Evolutionary conservation across 2,113 vertebrate species (phyloP), one percentile per base, ranked within the genome.

Genomic region (Riparia riparia): DNA sequence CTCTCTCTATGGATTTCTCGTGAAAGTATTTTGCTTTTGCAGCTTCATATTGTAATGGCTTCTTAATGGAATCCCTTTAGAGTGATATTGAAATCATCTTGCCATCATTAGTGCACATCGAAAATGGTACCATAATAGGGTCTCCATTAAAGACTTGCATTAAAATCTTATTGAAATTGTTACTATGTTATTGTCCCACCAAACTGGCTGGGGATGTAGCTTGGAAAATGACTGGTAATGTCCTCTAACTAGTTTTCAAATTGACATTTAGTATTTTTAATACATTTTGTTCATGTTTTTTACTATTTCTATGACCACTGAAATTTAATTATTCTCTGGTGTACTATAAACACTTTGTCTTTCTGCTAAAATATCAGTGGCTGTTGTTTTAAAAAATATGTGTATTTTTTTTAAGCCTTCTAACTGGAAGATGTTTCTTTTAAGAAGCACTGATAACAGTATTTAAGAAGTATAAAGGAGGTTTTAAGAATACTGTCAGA

Each of bases 51-150:
- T 94, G 37, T 96, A 97, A 97, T 96, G 90, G 57, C 32, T 97
- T 96, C 72, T 79, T 96, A 97, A 97, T 95, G 80, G 94, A 93
- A 91, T 86, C 65, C 68, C 87, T 79, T 92, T 72, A 86, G 91
- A 94, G 41, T 91, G 57, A 74, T 83, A 90, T 1, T 91, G 83
- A 96, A 96, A 93, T 97, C 41, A 79, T 93, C 65, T 90, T 95
- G 37, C 93, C 65, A 56, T 92, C 90, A 92, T 92, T 86, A 97
- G 70, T 37, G 24, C 42, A 49, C 22, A 32, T 69, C 1, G 0
- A 84, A 96, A 96, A 94, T 93, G 95, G 37, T 26, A 84, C 17
- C 50, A 29, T 96, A 88, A 97, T 86, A 58, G 65, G 39, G 61
- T 31, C 4, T 84, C 91, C 88, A 96, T 96, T 96, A 95, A 93